These are phyloP conservation scores for Sakesphorus luctuosus DNA, from an alignment of 2,113 vertebrate genomes.

Conservation along the genomic window DNA sequence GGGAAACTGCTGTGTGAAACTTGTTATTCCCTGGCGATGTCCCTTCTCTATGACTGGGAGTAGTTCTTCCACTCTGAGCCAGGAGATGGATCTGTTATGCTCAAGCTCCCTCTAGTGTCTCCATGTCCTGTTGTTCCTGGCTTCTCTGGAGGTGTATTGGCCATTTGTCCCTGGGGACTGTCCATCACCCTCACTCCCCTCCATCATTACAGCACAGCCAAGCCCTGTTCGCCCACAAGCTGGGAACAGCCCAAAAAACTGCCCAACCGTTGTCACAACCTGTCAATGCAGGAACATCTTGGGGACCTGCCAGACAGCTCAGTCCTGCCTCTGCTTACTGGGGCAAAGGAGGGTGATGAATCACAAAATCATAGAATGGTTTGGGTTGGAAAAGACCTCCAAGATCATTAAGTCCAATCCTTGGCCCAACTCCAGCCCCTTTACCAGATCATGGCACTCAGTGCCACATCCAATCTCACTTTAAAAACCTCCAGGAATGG, in stretches of 20 bases:
- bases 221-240: not conserved
- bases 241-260: not conserved
- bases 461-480: no score
- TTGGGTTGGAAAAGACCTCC: no score
- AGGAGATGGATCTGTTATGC: not conserved
- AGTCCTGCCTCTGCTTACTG: not conserved
- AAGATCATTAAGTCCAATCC: no score
- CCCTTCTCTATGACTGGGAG: not conserved
- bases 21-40: not conserved
- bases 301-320: not conserved
- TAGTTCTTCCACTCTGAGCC: not conserved
- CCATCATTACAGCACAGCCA: not conserved
- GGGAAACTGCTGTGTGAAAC: not conserved
- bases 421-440: no score
- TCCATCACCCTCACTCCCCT: not conserved
- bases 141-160: not conserved
- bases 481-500: no score
- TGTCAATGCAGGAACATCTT: not conserved
- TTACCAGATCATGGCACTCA: no score
- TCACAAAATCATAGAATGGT: no score
- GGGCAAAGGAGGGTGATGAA: rapidly evolving
- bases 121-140: not conserved
- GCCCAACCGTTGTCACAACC: not conserved
- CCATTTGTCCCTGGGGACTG: not conserved
- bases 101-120: slow-evolving; percentile 65